phyloP scores from a whole-genome alignment of 2,113 vertebrate species.

The Ceratotherium simum region DNA sequence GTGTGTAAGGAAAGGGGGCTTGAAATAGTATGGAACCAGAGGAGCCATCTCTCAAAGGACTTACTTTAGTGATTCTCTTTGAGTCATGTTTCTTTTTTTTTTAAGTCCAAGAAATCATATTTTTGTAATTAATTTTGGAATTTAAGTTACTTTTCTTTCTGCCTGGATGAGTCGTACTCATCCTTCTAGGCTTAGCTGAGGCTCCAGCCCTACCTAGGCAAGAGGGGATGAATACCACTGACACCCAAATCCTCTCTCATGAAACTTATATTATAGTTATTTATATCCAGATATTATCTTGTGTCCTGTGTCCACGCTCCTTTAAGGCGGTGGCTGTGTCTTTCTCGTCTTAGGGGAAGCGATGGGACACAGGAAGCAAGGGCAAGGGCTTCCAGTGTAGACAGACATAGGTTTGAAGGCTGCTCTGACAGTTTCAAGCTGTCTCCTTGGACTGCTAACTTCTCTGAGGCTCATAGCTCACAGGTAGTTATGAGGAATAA shows the following conservation, averaged over 20 bases:
- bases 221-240: background rate
- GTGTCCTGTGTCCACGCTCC: background rate
- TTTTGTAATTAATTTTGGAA: conserved; percentile 39
- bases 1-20: background rate
- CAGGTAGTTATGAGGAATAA: background rate
- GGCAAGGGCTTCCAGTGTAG: background rate
- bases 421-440: background rate
- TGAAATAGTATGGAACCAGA: background rate
- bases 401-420: background rate
- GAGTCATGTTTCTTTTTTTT: background rate
- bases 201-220: background rate
- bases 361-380: background rate
- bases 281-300: background rate
- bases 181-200: conserved; percentile 41
- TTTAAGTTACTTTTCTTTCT: conserved; percentile 38
- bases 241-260: background rate
- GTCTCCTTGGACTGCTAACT: background rate
- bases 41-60: background rate
- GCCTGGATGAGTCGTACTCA: background rate
- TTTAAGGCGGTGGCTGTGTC: background rate
- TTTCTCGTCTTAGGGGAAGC: background rate
- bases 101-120: conserved; percentile 29
- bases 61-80: background rate
- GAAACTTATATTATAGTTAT: background rate
- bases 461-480: background rate